Conservation (phyloP, 2,113 vertebrate genomes). For the Pomatorhinus ruficollis region DNA sequence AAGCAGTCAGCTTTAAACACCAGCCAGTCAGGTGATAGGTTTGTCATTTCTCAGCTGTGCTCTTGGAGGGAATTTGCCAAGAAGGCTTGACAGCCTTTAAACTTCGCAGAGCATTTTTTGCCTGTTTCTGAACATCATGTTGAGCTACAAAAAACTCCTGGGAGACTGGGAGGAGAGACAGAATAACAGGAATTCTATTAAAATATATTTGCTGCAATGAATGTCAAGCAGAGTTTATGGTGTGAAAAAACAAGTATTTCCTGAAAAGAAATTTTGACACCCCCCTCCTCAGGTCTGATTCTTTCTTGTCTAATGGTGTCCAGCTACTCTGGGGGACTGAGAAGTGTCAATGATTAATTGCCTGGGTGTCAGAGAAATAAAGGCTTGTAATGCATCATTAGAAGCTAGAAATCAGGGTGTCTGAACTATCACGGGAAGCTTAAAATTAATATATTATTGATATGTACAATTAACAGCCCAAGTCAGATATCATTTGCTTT, state of each 20-base stretch:
- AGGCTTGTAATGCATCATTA: conserved; percentile 48
- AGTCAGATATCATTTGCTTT: conserved; percentile 21
- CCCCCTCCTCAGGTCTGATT: not conserved
- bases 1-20: conserved; percentile 63
- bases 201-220: conserved; percentile 23
- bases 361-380: conserved; percentile 7
- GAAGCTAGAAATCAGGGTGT: conserved; percentile 22
- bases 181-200: not conserved
- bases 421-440: conserved; percentile 42
- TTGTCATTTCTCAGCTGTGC: conserved; percentile 42
- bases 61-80: conserved; percentile 46
- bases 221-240: not conserved
- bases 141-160: conserved; percentile 6
- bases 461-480: conserved; percentile 15
- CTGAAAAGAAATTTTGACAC: conserved; percentile 8
- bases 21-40: conserved; percentile 48
- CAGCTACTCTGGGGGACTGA: not conserved
- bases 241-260: not conserved
- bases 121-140: not conserved
- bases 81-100: conserved; percentile 45
- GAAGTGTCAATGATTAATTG: conserved; percentile 55
- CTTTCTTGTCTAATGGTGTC: conserved; percentile 20
- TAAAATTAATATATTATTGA: not conserved
- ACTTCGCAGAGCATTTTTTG: conserved; percentile 32
- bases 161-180: not conserved